Conservation (phyloP, 2,113 vertebrate species). For the Prietella phreatophila region DNA sequence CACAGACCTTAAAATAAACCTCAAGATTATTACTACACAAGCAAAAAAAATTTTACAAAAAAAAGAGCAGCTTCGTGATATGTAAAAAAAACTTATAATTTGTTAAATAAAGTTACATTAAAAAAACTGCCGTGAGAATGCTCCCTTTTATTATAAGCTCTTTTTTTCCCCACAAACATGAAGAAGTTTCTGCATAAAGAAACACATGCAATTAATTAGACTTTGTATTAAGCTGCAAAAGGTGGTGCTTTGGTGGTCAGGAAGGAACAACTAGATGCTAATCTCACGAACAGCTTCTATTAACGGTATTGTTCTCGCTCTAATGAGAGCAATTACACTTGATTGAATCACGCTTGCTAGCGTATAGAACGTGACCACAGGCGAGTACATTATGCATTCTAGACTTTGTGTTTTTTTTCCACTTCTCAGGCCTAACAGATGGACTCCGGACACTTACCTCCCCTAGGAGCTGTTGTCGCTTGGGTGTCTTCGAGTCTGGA, state of each 20-base stretch:
- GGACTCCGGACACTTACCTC: conserved; percentile 23
- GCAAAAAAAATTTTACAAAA: conserved; percentile 1
- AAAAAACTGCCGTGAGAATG: not conserved
- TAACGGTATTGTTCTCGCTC: conserved; percentile 47
- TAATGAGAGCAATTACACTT: conserved; percentile 42
- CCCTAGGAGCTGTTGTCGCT: not conserved
- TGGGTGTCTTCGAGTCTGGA: conserved; percentile 27
- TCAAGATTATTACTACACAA: conserved; percentile 32
- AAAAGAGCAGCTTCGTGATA: not conserved
- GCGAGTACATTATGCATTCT: conserved; percentile 38
- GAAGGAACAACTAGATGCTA: conserved; percentile 32
- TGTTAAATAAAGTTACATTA: too few relatives aligned
- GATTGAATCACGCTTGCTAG: conserved; percentile 37
- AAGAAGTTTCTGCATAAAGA: not conserved
- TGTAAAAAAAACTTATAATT: too few relatives aligned
- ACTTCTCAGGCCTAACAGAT: conserved; percentile 40
- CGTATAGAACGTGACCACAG: conserved; percentile 20
- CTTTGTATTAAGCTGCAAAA: not conserved
- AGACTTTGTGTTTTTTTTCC: not conserved
- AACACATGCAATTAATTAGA: conserved; percentile 19
- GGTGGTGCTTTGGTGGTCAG: conserved; percentile 20
- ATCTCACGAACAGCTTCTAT: conserved; percentile 34
- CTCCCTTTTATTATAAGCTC: not conserved
- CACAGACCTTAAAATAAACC: conserved; percentile 38
- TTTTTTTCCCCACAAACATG: not conserved